Evolutionary conservation across 2,888 invertebrate genomes (phyloP), one percentile per base, ranked within the genome.

Genomic region (Anarsia innoxiella): DNA sequence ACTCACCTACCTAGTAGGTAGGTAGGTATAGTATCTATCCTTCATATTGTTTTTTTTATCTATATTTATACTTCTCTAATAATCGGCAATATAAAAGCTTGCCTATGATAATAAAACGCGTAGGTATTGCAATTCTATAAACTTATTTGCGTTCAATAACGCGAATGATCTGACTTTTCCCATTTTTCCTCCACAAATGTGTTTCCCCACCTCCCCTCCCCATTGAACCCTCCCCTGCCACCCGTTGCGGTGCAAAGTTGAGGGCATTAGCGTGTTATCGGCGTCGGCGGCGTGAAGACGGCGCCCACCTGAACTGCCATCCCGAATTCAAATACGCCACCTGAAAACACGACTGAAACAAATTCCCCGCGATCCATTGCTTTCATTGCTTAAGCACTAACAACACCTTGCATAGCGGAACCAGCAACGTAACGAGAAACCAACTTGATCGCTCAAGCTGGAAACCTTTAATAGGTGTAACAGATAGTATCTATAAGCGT

Each of bases 211-310:
- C 50, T 45, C 51, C 45, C 49, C 30, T 45, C 42, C 49, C 49
- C 47, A 37, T 55, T n/a, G n/a, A n/a, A n/a, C 72, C 73, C 72
- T 13, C 39, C 51, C 49, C 49, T 48, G 41, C 61, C 68, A 55
- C 75, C 75, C 74, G 55, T 68, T 73, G 76, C 73, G 82, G 84
- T 83, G 84, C 80, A 83, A 84, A 83, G 83, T 84, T 84, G 84
- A 83, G 79, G 80, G 80, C 82, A 84, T 84, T 83, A 84, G 75
- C 83, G 82, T 84, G 83, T 83, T 83, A 84, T 84, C 84, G 80
- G 79, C 58, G 71, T 68, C 67, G 66, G 72, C 65, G 71, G 75
- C 64, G 82, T 74, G 79, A 83, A 83, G 83, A 83, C 75, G 76
- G 73, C 75, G 59, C 78, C 79, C 78, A 83, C 83, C 82, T 83